Evolutionary conservation across 2,888 invertebrate species (phyloP).

Genomic region (Diloba caeruleocephala): DNA sequence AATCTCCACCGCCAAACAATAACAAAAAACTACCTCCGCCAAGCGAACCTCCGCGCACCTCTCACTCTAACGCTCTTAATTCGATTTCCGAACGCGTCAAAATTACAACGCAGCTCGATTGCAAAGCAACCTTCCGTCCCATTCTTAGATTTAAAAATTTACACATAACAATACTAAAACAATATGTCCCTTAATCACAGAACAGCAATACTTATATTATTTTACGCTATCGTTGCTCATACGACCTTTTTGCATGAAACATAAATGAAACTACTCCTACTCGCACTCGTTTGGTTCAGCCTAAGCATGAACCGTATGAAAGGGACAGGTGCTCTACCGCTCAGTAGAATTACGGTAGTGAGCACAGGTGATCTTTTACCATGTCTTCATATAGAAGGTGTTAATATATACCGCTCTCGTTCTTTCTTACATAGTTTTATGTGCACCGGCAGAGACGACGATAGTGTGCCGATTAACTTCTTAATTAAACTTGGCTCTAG

Average conservation of each 20-base stretch:
- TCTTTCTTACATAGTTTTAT: slow-evolving; percentile 58
- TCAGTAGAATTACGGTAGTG: slow-evolving; percentile 88
- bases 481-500: slow-evolving; percentile 79
- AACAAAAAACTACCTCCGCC: slow-evolving; percentile 85
- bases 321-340: slow-evolving; percentile 88
- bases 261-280: slow-evolving; percentile 84
- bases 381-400: slow-evolving; percentile 80
- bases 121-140: slow-evolving; percentile 84
- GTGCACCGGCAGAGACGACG: slow-evolving; percentile 64
- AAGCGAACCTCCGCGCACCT: slow-evolving; percentile 80
- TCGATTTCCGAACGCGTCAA: slow-evolving; percentile 88
- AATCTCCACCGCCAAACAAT: slow-evolving; percentile 85
- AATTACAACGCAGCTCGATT: slow-evolving; percentile 84
- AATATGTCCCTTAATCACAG: slow-evolving; percentile 23
- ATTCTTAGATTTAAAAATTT: slow-evolving; percentile 72
- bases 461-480: slow-evolving; percentile 64
- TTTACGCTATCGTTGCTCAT: slow-evolving; percentile 37
- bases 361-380: slow-evolving; percentile 89
- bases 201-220: slow-evolving; percentile 55
- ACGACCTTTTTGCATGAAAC: slow-evolving; percentile 59
- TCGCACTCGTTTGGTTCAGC: slow-evolving; percentile 87
- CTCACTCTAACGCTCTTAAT: slow-evolving; percentile 88
- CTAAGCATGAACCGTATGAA: slow-evolving; percentile 87
- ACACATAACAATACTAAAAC: slow-evolving; percentile 33
- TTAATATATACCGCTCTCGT: slow-evolving; percentile 80